phyloP scores from a whole-genome alignment of 2,113 vertebrate genomes.

The Phasianus colchicus region DNA sequence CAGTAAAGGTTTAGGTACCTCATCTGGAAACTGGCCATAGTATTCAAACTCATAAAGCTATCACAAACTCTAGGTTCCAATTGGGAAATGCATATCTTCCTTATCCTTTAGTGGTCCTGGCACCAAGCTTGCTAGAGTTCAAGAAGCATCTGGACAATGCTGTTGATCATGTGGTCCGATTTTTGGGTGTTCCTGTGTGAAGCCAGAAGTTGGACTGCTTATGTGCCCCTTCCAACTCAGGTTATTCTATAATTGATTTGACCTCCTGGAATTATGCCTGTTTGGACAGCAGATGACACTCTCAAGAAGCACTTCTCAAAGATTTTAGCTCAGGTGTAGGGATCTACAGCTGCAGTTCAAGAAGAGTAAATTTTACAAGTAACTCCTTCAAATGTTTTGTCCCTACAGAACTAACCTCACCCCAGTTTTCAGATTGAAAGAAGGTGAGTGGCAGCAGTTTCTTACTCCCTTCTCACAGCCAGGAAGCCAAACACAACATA shows the following conservation, averaged over 20 bases:
- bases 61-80: accelerated
- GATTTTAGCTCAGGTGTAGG: too few species aligned
- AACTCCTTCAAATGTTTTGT: neutral
- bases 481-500: accelerated
- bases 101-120: neutral
- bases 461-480: neutral
- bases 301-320: too few species aligned
- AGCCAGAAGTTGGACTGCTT: too few species aligned
- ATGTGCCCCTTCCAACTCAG: too few species aligned
- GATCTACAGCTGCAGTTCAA: accelerated
- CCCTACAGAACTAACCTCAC: neutral
- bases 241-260: neutral
- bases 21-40: neutral
- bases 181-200: too few species aligned
- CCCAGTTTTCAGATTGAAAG: neutral
- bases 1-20: neutral
- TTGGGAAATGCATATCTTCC: neutral
- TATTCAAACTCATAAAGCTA: neutral
- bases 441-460: neutral
- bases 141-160: too few species aligned
- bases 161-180: too few species aligned
- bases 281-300: neutral
- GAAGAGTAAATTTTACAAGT: neutral
- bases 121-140: too few species aligned
- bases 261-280: neutral